These are phyloP conservation scores for Rhyacophila brunnea DNA, from an alignment of 1,140 invertebrate genomes.

Conservation along the genomic window DNA sequence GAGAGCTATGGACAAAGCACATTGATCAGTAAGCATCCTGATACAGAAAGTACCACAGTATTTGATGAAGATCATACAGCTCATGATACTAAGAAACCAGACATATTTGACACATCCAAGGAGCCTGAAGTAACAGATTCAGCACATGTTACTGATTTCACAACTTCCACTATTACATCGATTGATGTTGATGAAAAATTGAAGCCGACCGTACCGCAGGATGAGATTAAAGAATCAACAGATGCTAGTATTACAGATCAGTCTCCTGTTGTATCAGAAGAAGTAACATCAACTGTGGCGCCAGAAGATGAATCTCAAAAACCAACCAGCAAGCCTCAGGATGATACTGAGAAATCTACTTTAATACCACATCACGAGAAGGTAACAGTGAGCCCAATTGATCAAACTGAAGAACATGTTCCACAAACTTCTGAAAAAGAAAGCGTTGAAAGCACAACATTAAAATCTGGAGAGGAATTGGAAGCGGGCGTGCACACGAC, in stretches of 20 bases:
- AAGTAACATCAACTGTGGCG: not conserved
- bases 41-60: not conserved
- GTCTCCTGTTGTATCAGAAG: too few relatives aligned
- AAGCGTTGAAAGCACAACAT: not conserved
- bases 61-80: not conserved
- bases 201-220: not conserved
- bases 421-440: constrained; percentile 4
- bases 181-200: not conserved
- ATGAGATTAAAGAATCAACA: not conserved
- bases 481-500: not conserved
- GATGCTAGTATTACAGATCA: not conserved
- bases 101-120: not conserved
- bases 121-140: not conserved
- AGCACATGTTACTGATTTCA: not conserved
- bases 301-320: not conserved
- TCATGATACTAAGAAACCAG: constrained; percentile 1
- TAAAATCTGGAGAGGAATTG: not conserved
- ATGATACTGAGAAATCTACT: not conserved
- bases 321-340: not conserved
- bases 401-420: constrained; percentile 11
- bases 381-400: not conserved
- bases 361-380: not conserved
- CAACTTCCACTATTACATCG: not conserved
- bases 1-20: too few relatives aligned
- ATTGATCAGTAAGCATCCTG: not conserved